These are phyloP conservation scores for Orussus abietinus DNA, from an alignment of 1,140 invertebrate genomes.

Conservation along the genomic window DNA sequence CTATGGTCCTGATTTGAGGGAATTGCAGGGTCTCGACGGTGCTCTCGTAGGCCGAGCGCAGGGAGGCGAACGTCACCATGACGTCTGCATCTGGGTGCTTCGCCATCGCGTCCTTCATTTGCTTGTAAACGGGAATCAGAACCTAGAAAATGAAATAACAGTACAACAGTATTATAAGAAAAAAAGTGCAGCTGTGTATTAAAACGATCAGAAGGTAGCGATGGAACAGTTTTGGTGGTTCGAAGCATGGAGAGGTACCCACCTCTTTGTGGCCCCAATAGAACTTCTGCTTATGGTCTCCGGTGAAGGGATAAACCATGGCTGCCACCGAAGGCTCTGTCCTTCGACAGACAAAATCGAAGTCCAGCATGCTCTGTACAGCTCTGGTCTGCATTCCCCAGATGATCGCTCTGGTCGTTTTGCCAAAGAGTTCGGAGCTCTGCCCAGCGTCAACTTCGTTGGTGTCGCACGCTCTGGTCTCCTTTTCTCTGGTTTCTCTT, in stretches of 20 bases:
- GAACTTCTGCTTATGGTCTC: conserved; percentile 98
- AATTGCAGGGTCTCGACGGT: conserved; percentile 91
- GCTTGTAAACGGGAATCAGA: conserved; percentile 82
- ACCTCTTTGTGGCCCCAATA: conserved; percentile 98
- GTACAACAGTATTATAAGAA: no score
- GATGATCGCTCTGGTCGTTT: conserved; percentile 88
- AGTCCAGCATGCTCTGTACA: conserved; percentile 98
- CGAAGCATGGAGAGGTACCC: no score
- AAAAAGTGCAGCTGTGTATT: no score
- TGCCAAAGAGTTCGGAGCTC: conserved; percentile 80
- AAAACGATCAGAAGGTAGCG: no score
- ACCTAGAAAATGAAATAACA: conserved; percentile 24
- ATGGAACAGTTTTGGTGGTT: no score
- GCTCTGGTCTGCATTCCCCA: conserved; percentile 99
- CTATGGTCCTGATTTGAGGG: conserved; percentile 92
- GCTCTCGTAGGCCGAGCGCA: conserved; percentile 96
- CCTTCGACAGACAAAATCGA: conserved; percentile 96
- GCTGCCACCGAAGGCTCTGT: conserved; percentile 86
- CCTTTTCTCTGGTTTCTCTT: no score
- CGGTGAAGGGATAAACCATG: conserved; percentile 97
- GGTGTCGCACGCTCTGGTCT: no score
- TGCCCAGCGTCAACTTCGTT: no score
- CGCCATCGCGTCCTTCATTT: conserved; percentile 93
- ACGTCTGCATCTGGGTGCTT: conserved; percentile 95
- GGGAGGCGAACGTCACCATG: conserved; percentile 97